Evolutionary conservation across 2,888 invertebrate species (phyloP), one percentile per base, ranked within the genome.

Genomic region (Andrena praecox): DNA sequence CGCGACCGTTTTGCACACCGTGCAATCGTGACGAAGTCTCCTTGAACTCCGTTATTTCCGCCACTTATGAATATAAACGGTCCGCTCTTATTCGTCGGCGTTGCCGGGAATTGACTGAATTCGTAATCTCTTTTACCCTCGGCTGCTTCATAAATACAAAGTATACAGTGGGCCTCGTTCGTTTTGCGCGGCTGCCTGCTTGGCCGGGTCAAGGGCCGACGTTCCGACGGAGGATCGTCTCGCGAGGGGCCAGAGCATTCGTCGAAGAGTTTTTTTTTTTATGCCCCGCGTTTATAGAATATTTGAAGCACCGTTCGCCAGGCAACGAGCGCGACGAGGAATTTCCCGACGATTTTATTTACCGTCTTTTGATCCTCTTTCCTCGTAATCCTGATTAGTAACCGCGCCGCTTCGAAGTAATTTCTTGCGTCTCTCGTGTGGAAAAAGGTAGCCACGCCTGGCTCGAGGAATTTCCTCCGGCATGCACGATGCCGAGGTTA

Each of bases 71-170:
- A 77, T 71, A 59, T n/a, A 59, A 71, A 64, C 59, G 12, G 2
- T 2, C 24, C 10, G 52, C 33, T 2, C 12, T 66, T 42, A 10
- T 48, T 27, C 20, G 20, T 60, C 0, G n/a, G 2, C 1, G 2
- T 20, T 2, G 1, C 20, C 8, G 33, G n/a, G 27, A 62, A 64
- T 59, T 50, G 31, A 20, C 31, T 33, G n/a, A 35, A 56, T 35
- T 63, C 50, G 48, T 24, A 33, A 70, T 66, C 66, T 59, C 59
- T 76, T 66, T 35, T 29, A 31, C 24, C 20, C 24, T 5, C 29
- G 29, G 50, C 63, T 27, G 69, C 60, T 76, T 76, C 69, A 56
- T 69, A 69, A 76, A 76, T 63, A 69, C 63, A 76, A 24, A 70
- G 56, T 63, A 29, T 48, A 35, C 12, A 5, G 10, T 5, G 12